Base-by-base conservation (phyloP, 2,888 invertebrate genomes). In the Amphipyra tragopoginis region DNA sequence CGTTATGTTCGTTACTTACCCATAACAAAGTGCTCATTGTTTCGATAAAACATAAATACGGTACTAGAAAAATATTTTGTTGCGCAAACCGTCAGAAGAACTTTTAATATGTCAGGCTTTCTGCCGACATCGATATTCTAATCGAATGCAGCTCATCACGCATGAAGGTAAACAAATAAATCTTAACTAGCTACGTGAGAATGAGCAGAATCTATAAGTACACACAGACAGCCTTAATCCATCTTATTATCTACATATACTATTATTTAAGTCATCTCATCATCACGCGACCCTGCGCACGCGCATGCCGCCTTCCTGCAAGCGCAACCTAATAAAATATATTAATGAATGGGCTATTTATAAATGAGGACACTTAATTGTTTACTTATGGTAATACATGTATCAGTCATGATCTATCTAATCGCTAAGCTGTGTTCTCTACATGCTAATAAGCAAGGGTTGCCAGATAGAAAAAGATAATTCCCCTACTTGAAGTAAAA, bases 311-410 rank as follows among this genome's bases (percentile, higher is more conserved):
- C 52, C 60, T 74, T 74, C 71, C 60, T 71, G 58, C 50, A 42
- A 40, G n/a, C n/a, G 36, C 66, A 63, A 61, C 50, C 58, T 61
- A 52, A 74, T 74, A 74, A 73, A 65, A 74, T 68, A 65, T 42
- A 54, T 58, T 53, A 67, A 72, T 72, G 40, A 64, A 72, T 66
- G 44, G 11, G 38, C 62, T 72, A 76, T 76, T 76, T 78, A 67
- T 65, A 72, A 63, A 69, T 67, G 53, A 69, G 61, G 62, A 66
- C 56, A 69, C 36, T 45, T 60, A 62, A 73, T 72, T 68, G 77
- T 79, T 70, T 72, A 64, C 62, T 54, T 72, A 79, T 77, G 73
- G 34, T 59, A 79, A 79, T 79, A 0, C 47, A 69, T 71, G 57
- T 68, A 77, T 79, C 77, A 38, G 59, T 43, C 40, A 53, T 65